These are phyloP conservation scores for Campoplex nolae DNA, from an alignment of 2,888 invertebrate species.

Conservation along the genomic window DNA sequence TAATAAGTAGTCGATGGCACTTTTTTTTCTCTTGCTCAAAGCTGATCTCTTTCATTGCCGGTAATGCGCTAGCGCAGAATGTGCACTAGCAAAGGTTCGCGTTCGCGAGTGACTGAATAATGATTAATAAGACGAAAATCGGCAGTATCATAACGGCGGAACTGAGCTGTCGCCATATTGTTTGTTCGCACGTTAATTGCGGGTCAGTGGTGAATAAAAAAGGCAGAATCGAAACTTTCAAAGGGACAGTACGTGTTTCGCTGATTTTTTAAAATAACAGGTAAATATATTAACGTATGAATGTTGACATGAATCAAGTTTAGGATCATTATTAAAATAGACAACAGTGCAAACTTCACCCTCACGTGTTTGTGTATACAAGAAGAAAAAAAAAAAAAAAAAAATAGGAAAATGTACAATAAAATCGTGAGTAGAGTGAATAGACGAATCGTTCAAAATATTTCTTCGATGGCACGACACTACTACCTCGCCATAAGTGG, in stretches of 20 bases:
- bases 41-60: slow-evolving; percentile 47
- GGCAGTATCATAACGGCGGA: slow-evolving; percentile 74
- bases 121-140: slow-evolving; percentile 80
- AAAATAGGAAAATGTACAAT: not conserved
- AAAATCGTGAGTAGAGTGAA: not conserved
- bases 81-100: slow-evolving; percentile 56
- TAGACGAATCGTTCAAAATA: not conserved
- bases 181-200: slow-evolving; percentile 78
- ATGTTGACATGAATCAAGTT: not conserved
- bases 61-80: slow-evolving; percentile 78
- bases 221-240: slow-evolving; percentile 35
- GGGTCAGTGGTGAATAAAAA: slow-evolving; percentile 60
- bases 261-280: slow-evolving; percentile 15
- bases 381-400: not conserved
- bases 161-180: slow-evolving; percentile 78
- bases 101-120: slow-evolving; percentile 70
- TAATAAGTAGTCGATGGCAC: slow-evolving; percentile 36
- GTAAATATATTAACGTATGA: slow-evolving; percentile 46
- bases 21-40: not conserved
- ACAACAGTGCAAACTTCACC: not conserved
- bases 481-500: slow-evolving; percentile 14
- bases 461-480: slow-evolving; percentile 18
- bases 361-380: not conserved
- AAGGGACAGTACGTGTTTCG: slow-evolving; percentile 42
- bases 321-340: not conserved